These are phyloP conservation scores for Phoxinus dragarum DNA, from an alignment of 2,797 vertebrate species.

Conservation along the genomic window DNA sequence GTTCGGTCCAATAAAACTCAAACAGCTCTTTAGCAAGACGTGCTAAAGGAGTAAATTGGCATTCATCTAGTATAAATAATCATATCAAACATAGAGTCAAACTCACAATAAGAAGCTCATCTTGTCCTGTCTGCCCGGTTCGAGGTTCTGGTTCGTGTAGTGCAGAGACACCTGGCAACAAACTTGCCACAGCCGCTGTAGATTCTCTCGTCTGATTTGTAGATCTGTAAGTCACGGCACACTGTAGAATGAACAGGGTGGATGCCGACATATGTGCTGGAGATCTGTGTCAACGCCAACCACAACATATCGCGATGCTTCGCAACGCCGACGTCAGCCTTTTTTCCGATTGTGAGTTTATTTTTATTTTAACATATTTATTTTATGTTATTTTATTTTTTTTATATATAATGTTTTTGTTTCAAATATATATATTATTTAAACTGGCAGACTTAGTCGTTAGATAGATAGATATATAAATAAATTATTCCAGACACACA, in stretches of 20 bases:
- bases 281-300: conserved; percentile 4
- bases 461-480: not conserved
- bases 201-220: not conserved
- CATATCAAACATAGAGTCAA: not conserved
- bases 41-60: not conserved
- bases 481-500: not conserved
- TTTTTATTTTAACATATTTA: not conserved
- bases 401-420: no score
- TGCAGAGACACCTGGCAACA: conserved; percentile 25
- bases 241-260: accelerated
- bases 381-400: not conserved
- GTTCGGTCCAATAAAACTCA: not conserved
- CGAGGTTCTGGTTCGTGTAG: not conserved
- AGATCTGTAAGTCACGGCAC: not conserved
- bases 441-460: no score
- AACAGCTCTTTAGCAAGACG: not conserved
- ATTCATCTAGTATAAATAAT: not conserved
- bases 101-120: conserved; percentile 85
- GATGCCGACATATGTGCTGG: not conserved
- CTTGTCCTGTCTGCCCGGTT: conserved; percentile 54
- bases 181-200: conserved; percentile 29
- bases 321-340: not conserved
- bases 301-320: conserved; percentile 27
- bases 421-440: no score
- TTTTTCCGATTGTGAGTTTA: not conserved